A percentile compares a stretch with the other conserved stretches of the same genome.
phyloP scores from a whole-genome alignment of 2,888 invertebrate species.

The Encarsia formosa region DNA sequence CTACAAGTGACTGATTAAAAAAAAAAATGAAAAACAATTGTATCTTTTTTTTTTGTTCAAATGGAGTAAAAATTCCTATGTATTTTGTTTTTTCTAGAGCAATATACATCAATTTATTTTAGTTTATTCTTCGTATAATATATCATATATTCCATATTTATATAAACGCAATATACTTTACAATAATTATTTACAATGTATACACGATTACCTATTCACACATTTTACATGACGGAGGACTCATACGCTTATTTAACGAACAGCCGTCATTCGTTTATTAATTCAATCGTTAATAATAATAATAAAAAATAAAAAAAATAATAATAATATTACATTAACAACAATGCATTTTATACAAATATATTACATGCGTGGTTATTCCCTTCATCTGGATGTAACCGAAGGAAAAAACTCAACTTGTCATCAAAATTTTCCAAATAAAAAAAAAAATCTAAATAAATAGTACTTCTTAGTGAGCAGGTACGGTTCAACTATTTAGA shows the following conservation, averaged over 20 bases:
- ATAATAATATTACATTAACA: constrained; percentile 34
- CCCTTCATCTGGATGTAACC: too few species aligned
- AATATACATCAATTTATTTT: constrained; percentile 25
- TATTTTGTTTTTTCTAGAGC: constrained; percentile 6
- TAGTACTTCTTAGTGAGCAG: constrained; percentile 49
- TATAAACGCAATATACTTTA: constrained; percentile 44
- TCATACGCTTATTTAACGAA: constrained; percentile 1
- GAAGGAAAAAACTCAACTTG: constrained; percentile 1
- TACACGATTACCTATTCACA: constrained; percentile 45
- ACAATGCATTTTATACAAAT: constrained; percentile 34
- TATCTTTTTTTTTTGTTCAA: background rate
- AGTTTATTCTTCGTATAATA: constrained; percentile 19
- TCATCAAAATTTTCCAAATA: constrained; percentile 17
- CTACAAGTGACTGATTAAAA: constrained; percentile 30
- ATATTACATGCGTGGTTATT: constrained; percentile 31
- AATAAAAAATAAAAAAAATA: too few species aligned
- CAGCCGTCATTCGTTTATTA: constrained; percentile 21
- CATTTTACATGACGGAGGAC: constrained; percentile 40
- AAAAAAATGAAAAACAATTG: constrained; percentile 10
- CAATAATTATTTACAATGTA: constrained; percentile 49
- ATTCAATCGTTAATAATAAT: too few species aligned
- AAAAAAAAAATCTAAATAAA: constrained; percentile 43
- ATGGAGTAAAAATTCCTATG: constrained; percentile 18
- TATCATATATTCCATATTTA: constrained; percentile 34
- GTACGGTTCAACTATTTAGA: constrained; percentile 45